phyloP scores from a whole-genome alignment of 2,888 invertebrate species.

The Dendrolimus pini region DNA sequence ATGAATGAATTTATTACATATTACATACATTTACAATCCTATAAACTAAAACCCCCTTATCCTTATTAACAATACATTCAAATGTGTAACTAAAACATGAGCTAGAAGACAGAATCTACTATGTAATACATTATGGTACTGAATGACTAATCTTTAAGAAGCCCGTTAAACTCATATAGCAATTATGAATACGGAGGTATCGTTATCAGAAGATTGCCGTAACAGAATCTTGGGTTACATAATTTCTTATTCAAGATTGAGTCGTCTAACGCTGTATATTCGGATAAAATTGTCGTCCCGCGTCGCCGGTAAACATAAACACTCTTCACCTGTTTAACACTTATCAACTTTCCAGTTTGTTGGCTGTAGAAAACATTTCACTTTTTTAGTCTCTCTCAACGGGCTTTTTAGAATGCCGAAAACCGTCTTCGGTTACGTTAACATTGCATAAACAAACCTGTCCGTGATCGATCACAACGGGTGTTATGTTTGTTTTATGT shows the following conservation, averaged over 20 bases:
- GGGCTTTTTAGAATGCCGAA: constrained; percentile 24
- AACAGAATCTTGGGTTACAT: neutral
- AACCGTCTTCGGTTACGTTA: constrained; percentile 32
- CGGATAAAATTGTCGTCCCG: constrained; percentile 1
- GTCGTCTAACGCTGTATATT: neutral
- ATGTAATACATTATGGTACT: too few relatives aligned
- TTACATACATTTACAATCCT: too few relatives aligned
- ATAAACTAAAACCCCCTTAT: too few relatives aligned
- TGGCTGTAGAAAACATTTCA: constrained; percentile 42
- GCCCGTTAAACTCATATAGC: too few relatives aligned
- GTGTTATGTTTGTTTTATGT: constrained; percentile 14
- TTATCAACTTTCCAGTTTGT: constrained; percentile 41
- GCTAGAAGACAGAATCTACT: too few relatives aligned
- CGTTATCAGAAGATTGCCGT: too few relatives aligned
- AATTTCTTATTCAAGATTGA: neutral
- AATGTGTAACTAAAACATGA: too few relatives aligned
- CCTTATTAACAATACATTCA: too few relatives aligned
- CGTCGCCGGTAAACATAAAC: constrained; percentile 18
- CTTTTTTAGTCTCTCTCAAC: constrained; percentile 36
- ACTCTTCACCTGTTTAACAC: constrained; percentile 29
- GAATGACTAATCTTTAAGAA: too few relatives aligned
- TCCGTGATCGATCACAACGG: constrained; percentile 15
- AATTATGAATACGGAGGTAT: too few relatives aligned
- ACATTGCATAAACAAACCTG: constrained; percentile 32
- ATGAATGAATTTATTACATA: neutral